These are phyloP conservation scores for Tympanoctomys barrerae DNA, from an alignment of 2,797 vertebrate species.

Conservation along the genomic window DNA sequence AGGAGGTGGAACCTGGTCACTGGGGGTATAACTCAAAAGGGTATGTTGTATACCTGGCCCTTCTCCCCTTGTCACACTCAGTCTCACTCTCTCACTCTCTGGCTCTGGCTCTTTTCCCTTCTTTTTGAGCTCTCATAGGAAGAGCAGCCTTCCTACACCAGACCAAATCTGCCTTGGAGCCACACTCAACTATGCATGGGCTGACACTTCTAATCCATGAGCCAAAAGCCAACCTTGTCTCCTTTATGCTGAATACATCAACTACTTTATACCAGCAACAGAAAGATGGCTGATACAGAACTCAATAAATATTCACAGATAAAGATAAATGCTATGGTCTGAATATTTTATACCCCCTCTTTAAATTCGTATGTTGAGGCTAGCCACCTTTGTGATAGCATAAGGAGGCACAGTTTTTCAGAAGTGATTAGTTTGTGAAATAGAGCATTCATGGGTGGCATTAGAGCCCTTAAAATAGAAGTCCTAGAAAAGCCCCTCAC, in stretches of 20 bases:
- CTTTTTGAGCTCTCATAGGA: background rate
- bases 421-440: no score
- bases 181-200: background rate
- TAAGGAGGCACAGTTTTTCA: background rate
- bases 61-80: background rate
- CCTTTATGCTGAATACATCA: background rate
- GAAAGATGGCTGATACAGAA: background rate
- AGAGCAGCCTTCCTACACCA: background rate
- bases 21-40: no score
- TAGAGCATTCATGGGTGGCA: background rate
- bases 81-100: background rate
- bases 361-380: background rate
- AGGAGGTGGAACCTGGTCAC: background rate
- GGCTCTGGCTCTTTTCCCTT: background rate
- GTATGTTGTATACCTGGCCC: background rate
- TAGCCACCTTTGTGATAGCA: background rate
- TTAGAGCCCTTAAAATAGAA: background rate
- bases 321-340: background rate
- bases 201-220: background rate
- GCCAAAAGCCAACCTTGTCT: background rate
- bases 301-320: constrained; percentile 16
- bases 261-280: background rate
- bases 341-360: no score
- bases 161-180: background rate
- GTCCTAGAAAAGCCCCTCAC: background rate